Percentiles rank a stretch among this genome's conserved stretches.
Evolutionary conservation across 2,113 vertebrate genomes (phyloP).

Genomic region (Dunckerocampus dactyliophorus): DNA sequence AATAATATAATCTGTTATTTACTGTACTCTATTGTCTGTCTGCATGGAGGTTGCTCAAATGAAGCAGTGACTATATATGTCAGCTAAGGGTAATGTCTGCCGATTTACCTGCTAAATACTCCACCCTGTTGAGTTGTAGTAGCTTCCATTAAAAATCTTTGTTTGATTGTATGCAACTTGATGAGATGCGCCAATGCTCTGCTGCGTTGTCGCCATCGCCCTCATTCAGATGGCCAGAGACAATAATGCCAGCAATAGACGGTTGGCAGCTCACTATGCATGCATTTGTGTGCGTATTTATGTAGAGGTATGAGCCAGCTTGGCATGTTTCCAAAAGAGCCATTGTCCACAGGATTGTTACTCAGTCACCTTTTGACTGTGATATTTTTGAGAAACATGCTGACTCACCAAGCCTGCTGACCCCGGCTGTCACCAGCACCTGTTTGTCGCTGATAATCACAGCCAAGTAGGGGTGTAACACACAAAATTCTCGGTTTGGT

Average conservation of each 20-base stretch:
- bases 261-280: constrained; percentile 9
- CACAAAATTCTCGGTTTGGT: too few relatives aligned
- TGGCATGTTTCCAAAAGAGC: constrained; percentile 37
- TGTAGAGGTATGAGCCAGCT: constrained; percentile 7
- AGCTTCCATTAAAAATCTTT: background rate
- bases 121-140: background rate
- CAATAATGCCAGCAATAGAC: constrained; percentile 23
- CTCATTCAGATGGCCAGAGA: constrained; percentile 12
- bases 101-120: background rate
- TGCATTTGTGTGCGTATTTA: constrained; percentile 16
- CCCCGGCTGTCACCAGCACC: constrained; percentile 17
- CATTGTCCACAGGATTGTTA: constrained; percentile 38
- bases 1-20: too few relatives aligned
- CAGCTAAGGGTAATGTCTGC: constrained; percentile 1
- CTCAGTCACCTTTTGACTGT: constrained; percentile 43
- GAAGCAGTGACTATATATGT: background rate
- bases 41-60: too few relatives aligned
- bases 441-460: constrained; percentile 25
- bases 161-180: background rate
- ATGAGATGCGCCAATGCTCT: background rate
- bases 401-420: constrained; percentile 36
- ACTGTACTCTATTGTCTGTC: background rate
- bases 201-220: constrained; percentile 21
- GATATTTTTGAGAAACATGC: constrained; percentile 42
- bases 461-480: too few relatives aligned